Percentiles rank a stretch among this genome's conserved stretches.
These are phyloP conservation scores for Amblyjoppa fuscipennis DNA, from an alignment of 2,888 invertebrate species.

Conservation along the genomic window DNA sequence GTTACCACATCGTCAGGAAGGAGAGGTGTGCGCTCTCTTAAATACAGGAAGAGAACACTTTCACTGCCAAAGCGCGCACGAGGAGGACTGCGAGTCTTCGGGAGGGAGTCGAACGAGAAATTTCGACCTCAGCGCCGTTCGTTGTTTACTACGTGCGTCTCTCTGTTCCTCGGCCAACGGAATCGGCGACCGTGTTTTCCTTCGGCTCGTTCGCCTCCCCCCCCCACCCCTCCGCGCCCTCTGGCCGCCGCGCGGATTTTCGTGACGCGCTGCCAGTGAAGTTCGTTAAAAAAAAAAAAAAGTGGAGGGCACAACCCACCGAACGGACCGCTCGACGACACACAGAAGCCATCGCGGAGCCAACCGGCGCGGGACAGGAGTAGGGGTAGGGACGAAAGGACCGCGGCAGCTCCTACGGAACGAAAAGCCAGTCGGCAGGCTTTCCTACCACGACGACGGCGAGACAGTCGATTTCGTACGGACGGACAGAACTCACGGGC, in stretches of 20 bases:
- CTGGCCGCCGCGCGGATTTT: background rate
- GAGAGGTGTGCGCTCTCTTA: constrained; percentile 75
- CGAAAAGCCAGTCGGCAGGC: constrained; percentile 24
- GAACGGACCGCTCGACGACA: constrained; percentile 5
- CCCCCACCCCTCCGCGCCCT: background rate
- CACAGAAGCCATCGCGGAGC: constrained; percentile 50
- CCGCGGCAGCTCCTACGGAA: constrained; percentile 22
- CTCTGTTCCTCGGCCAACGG: constrained; percentile 14
- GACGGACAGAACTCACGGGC: background rate
- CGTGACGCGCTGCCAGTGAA: constrained; percentile 1
- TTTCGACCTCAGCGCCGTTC: constrained; percentile 3
- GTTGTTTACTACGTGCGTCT: constrained; percentile 23
- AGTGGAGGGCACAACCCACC: constrained; percentile 5
- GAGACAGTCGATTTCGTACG: constrained; percentile 10
- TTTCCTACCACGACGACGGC: background rate
- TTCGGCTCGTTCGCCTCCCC: constrained; percentile 24
- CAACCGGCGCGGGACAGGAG: constrained; percentile 8
- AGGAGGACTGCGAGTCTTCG: constrained; percentile 73
- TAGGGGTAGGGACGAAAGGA: constrained; percentile 44
- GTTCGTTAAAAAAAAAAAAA: background rate
- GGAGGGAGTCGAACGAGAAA: constrained; percentile 75
- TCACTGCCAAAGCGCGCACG: constrained; percentile 80
- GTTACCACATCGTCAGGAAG: constrained; percentile 77
- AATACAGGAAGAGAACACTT: constrained; percentile 84
- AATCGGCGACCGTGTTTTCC: constrained; percentile 26